Conservation (phyloP, 2,113 vertebrate species). For the Amazona guildingii region DNA sequence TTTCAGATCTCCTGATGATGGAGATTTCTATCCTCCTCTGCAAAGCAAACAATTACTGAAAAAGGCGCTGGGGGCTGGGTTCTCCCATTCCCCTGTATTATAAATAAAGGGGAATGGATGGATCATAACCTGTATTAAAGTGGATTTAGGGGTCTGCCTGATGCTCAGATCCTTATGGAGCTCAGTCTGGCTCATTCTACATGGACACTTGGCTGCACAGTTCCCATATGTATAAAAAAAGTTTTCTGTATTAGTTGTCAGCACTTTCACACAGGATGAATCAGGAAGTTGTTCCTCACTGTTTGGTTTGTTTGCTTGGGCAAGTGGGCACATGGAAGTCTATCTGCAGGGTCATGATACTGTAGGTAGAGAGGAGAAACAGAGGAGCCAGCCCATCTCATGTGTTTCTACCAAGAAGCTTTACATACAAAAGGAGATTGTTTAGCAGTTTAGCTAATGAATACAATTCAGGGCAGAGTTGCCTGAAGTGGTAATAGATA, state of each 20-base stretch:
- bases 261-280: background rate
- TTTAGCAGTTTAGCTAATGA: background rate
- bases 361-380: background rate
- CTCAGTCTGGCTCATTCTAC: background rate
- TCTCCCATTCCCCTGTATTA: background rate
- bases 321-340: background rate
- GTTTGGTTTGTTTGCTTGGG: background rate
- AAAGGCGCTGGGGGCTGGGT: background rate
- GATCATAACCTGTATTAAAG: background rate
- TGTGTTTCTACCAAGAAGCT: background rate
- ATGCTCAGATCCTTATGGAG: background rate
- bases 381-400: background rate
- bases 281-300: background rate
- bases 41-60: background rate
- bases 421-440: background rate
- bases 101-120: background rate
- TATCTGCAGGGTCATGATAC: rapidly evolving
- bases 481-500: background rate
- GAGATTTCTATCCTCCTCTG: background rate
- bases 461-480: background rate
- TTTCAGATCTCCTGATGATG: background rate
- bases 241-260: background rate
- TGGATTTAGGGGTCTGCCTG: background rate
- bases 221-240: background rate
- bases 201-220: background rate